Conservation (phyloP, 1,140 invertebrate genomes). For the Anoplolepis gracilipes region DNA sequence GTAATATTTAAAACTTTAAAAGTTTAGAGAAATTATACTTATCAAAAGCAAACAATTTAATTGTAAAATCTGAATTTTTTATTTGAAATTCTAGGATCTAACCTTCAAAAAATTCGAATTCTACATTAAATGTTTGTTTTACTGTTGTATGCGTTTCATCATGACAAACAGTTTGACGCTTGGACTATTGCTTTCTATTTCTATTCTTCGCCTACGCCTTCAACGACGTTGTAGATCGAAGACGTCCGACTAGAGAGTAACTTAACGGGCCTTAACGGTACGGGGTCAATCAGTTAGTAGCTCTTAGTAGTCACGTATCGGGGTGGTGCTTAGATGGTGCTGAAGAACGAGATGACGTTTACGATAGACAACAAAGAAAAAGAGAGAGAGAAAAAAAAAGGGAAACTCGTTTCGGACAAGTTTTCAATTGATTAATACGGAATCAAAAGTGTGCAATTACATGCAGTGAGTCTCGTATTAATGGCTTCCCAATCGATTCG, state of each 20-base stretch:
- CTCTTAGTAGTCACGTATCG: slow-evolving; percentile 67
- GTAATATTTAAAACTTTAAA: neutral
- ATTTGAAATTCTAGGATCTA: neutral
- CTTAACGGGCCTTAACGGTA: slow-evolving; percentile 69
- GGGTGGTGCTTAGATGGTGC: slow-evolving; percentile 74
- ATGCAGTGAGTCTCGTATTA: slow-evolving; percentile 63
- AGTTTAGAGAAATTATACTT: neutral
- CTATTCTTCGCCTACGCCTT: slow-evolving; percentile 24
- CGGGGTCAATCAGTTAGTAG: slow-evolving; percentile 70
- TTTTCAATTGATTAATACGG: slow-evolving; percentile 56
- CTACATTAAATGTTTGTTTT: slow-evolving; percentile 18
- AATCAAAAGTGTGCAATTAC: slow-evolving; percentile 63
- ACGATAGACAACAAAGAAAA: slow-evolving; percentile 31
- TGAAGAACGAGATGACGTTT: slow-evolving; percentile 63
- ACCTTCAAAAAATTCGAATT: neutral
- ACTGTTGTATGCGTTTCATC: neutral
- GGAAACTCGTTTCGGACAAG: slow-evolving; percentile 46
- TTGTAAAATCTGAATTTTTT: neutral
- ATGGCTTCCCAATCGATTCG: slow-evolving; percentile 74
- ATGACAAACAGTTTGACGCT: neutral
- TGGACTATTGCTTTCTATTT: slow-evolving; percentile 34
- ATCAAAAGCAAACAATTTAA: neutral
- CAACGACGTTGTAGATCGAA: slow-evolving; percentile 46
- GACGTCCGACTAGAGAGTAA: slow-evolving; percentile 59
- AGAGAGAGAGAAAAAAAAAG: neutral